Evolutionary conservation across 2,797 vertebrate genomes (phyloP).

Genomic region (Epinephelus awoara): DNA sequence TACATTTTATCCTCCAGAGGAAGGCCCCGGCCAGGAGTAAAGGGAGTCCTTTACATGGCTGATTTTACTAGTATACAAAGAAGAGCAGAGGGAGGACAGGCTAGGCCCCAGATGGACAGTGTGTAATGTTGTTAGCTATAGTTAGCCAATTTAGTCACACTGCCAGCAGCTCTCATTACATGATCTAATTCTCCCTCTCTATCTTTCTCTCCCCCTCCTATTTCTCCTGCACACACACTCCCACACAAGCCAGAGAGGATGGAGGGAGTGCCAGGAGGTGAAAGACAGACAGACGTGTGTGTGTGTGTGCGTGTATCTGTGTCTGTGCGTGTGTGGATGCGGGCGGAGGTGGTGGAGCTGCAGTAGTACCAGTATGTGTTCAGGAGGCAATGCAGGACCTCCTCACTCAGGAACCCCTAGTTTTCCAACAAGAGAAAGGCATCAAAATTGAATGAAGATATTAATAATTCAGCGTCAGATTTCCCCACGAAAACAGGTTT

Average conservation of each 20-base stretch:
- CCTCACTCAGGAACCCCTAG: constrained; percentile 78
- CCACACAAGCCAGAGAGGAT: constrained; percentile 75
- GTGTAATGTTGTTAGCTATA: constrained; percentile 88
- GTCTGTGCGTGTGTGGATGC: constrained; percentile 12
- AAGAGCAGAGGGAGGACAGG: constrained; percentile 77
- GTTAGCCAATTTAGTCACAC: constrained; percentile 84
- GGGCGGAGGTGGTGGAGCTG: constrained; percentile 55
- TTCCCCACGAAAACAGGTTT: constrained; percentile 85
- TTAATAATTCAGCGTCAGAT: constrained; percentile 88
- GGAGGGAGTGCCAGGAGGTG: constrained; percentile 70
- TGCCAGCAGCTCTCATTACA: constrained; percentile 86
- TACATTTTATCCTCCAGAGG: constrained; percentile 54
- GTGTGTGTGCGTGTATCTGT: constrained; percentile 22
- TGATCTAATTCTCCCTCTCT: constrained; percentile 84
- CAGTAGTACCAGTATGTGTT: constrained; percentile 48
- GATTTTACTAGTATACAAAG: constrained; percentile 75
- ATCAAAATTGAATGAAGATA: constrained; percentile 88
- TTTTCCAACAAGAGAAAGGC: constrained; percentile 81
- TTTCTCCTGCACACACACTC: constrained; percentile 66
- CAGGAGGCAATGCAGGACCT: constrained; percentile 60
- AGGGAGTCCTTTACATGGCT: constrained; percentile 70
- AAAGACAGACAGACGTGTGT: constrained; percentile 66
- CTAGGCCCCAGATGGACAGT: constrained; percentile 85
- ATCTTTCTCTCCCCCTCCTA: constrained; percentile 63
- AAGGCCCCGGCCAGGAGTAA: constrained; percentile 24